Conservation (phyloP, 2,113 vertebrate genomes). For the Camarhynchus parvulus region DNA sequence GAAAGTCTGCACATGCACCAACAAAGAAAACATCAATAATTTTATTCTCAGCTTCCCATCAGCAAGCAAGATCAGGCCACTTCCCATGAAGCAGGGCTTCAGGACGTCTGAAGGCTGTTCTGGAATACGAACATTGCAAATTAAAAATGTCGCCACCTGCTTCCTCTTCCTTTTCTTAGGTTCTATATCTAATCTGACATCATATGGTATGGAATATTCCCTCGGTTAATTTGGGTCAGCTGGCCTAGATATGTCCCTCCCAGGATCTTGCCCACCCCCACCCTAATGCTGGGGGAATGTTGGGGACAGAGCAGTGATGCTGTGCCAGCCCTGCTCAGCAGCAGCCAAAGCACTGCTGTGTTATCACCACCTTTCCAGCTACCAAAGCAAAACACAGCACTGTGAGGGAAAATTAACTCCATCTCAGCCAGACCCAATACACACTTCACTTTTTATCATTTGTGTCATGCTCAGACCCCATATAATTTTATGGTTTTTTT, state of each 20-base stretch:
- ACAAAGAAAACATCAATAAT: background rate
- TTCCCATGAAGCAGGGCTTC: background rate
- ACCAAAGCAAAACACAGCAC: background rate
- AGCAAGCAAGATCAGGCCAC: background rate
- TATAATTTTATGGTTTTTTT: background rate
- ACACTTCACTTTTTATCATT: background rate
- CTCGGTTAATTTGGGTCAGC: background rate
- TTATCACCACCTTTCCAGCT: background rate
- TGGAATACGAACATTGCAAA: background rate
- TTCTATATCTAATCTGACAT: accelerated
- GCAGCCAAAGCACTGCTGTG: background rate
- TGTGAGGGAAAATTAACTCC: background rate
- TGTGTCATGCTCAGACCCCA: background rate
- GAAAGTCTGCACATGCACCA: background rate
- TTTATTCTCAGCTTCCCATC: background rate
- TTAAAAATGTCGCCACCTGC: accelerated
- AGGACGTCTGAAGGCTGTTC: accelerated
- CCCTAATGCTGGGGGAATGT: background rate
- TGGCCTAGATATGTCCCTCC: background rate
- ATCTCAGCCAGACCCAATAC: background rate
- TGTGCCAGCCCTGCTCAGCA: background rate
- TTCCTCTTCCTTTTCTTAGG: background rate
- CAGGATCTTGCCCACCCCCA: background rate
- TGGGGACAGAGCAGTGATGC: background rate
- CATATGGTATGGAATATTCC: background rate